Percentiles rank a stretch among this genome's conserved stretches.
Conservation (phyloP, 2,113 vertebrate species). For the Rhynchomys soricoides region DNA sequence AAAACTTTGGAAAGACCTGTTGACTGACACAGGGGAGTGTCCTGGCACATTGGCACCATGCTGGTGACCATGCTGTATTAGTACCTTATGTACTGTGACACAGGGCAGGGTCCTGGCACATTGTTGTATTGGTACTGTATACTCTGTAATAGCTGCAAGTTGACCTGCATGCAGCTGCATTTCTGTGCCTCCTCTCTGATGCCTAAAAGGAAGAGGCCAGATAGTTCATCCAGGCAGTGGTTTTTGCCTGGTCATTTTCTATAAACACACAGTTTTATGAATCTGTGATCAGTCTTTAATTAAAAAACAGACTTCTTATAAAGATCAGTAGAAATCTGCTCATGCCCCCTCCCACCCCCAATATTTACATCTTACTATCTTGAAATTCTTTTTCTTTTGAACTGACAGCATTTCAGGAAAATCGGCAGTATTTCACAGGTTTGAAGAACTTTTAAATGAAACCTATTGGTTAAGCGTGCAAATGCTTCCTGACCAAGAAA, state of each 20-base stretch:
- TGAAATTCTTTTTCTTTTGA: constrained; percentile 53
- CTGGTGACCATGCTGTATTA: background rate
- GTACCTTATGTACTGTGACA: background rate
- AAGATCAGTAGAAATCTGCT: constrained; percentile 2
- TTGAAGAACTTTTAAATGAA: constrained; percentile 57
- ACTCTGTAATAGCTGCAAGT: background rate
- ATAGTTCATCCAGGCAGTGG: background rate
- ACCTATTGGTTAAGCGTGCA: constrained; percentile 78
- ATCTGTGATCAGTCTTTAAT: background rate
- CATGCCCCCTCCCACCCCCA: background rate
- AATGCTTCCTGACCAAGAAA: constrained; percentile 79
- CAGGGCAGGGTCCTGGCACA: background rate
- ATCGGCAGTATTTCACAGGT: constrained; percentile 73
- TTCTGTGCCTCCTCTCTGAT: background rate
- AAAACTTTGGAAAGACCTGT: background rate
- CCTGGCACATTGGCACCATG: background rate
- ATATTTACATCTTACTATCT: background rate
- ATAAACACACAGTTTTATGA: background rate
- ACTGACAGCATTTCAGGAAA: constrained; percentile 84
- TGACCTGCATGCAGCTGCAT: background rate
- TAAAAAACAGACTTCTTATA: constrained; percentile 22
- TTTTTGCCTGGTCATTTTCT: background rate
- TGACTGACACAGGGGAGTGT: background rate
- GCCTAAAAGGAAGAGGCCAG: too few species aligned
- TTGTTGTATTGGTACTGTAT: background rate